These are phyloP conservation scores for Pristionchus fissidentatus DNA, from an alignment of 2,888 invertebrate genomes.

Conservation along the genomic window DNA sequence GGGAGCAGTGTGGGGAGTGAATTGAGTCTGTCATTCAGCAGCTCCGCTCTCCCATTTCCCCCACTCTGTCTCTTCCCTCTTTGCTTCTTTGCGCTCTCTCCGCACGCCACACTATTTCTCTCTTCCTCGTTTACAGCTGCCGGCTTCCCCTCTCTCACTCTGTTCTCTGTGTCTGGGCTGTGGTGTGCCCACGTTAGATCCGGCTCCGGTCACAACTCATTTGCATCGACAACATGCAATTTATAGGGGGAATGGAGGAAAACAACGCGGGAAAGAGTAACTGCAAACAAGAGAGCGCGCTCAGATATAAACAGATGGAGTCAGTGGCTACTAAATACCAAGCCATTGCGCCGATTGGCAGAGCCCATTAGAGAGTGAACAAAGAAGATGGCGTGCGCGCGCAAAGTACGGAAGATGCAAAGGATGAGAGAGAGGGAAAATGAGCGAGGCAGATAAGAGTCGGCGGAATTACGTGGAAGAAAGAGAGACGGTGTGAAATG, in stretches of 20 bases:
- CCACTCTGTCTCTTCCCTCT: neutral
- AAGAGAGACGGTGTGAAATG: neutral
- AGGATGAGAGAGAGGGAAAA: neutral
- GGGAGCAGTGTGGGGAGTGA: neutral
- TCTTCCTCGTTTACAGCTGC: conserved; percentile 18
- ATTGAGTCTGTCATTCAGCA: neutral
- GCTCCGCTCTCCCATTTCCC: neutral
- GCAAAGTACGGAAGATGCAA: neutral
- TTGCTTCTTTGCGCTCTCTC: neutral
- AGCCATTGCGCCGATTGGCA: too few relatives aligned
- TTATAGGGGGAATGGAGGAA: neutral
- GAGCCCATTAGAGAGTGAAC: too few relatives aligned
- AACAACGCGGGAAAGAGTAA: neutral
- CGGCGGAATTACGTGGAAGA: neutral
- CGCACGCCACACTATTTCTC: neutral
- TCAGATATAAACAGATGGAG: too few relatives aligned
- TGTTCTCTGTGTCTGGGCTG: too few relatives aligned
- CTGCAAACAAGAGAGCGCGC: too few relatives aligned
- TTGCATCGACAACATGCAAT: too few relatives aligned
- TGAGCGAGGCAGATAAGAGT: neutral
- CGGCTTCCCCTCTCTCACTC: neutral
- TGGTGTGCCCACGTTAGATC: neutral
- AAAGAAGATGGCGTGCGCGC: neutral
- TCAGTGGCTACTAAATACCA: too few relatives aligned
- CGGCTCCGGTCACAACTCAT: too few relatives aligned